Percentiles rank a stretch among this genome's conserved stretches.
Conservation (phyloP, 2,888 invertebrate genomes). For the Seira ritae region DNA sequence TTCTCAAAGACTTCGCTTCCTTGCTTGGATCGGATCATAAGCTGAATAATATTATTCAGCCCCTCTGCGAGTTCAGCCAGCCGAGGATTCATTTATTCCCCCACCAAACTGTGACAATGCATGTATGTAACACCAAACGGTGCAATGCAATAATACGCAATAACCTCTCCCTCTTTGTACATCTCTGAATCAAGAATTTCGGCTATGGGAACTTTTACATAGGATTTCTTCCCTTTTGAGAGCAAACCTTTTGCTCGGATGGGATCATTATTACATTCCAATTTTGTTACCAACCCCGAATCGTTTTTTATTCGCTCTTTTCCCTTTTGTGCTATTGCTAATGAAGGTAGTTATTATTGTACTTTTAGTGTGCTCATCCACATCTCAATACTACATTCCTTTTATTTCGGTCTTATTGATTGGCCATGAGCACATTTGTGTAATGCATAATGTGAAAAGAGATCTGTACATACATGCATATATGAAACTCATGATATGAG, state of each 20-base stretch:
- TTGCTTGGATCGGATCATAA: no score
- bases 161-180: no score
- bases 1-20: no score
- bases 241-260: background rate
- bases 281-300: slow-evolving; percentile 23
- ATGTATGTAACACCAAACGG: no score
- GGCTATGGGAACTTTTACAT: no score
- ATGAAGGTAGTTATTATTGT: slow-evolving; percentile 41
- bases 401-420: background rate
- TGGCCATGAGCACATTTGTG: background rate
- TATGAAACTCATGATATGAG: background rate
- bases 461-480: no score
- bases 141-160: background rate
- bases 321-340: slow-evolving; percentile 43
- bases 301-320: slow-evolving; percentile 30
- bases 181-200: background rate
- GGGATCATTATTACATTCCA: slow-evolving; percentile 51
- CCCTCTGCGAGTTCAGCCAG: background rate
- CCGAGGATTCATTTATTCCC: background rate
- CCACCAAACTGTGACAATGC: background rate
- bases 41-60: background rate
- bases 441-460: background rate
- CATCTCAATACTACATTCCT: background rate
- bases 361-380: background rate
- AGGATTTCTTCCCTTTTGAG: background rate